Evolutionary conservation across 2,797 vertebrate genomes (phyloP).

Genomic region (Rhabdophis nuchalis): DNA sequence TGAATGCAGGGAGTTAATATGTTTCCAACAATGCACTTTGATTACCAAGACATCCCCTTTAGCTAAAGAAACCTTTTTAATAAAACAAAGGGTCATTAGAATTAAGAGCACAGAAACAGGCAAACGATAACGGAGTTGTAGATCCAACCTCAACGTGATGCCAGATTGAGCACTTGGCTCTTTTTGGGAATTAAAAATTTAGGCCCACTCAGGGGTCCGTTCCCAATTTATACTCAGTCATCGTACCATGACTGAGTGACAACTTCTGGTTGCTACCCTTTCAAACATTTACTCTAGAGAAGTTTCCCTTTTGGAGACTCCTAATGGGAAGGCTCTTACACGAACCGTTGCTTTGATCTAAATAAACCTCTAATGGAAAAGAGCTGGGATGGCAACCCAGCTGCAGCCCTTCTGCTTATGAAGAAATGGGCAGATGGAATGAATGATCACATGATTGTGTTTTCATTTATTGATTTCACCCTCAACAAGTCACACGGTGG

Average conservation of each 20-base stretch:
- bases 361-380: not conserved
- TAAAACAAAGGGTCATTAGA: constrained; percentile 38
- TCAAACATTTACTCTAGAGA: constrained; percentile 3
- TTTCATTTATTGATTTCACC: not conserved
- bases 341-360: not conserved
- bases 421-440: not conserved
- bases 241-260: not conserved
- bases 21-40: not conserved
- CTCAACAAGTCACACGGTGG: not conserved
- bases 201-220: constrained; percentile 27
- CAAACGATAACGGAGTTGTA: not conserved
- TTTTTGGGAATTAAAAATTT: constrained; percentile 28
- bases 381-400: not conserved
- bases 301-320: not conserved
- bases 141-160: constrained; percentile 8
- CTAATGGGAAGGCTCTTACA: not conserved
- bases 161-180: constrained; percentile 15
- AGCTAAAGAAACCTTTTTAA: constrained; percentile 27
- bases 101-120: constrained; percentile 20
- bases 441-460: not conserved
- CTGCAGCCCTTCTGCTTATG: not conserved
- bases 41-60: constrained; percentile 4
- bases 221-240: constrained; percentile 2
- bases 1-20: constrained; percentile 17
- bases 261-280: constrained; percentile 1